Conservation (phyloP, 1,140 invertebrate species). For the Drosophila lacertosa region DNA sequence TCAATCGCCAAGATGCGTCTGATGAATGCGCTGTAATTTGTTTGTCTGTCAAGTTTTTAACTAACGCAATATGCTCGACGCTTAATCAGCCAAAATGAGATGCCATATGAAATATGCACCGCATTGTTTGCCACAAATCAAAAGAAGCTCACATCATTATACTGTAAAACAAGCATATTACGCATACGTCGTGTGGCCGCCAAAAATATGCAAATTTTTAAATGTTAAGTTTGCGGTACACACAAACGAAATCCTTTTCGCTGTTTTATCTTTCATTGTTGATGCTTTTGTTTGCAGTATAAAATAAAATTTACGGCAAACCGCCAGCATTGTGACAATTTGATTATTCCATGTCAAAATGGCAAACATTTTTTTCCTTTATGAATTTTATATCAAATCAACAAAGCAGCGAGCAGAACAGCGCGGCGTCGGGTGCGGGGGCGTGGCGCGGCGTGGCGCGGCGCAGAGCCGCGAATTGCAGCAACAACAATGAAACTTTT, state of each 20-base stretch:
- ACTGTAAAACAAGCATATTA: conserved; percentile 12
- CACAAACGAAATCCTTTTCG: conserved; percentile 33
- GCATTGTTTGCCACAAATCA: neutral
- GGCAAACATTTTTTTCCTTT: conserved; percentile 55
- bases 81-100: conserved; percentile 19
- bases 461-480: conserved; percentile 5
- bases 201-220: conserved; percentile 55
- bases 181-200: conserved; percentile 29
- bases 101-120: conserved; percentile 3
- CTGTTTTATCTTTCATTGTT: neutral
- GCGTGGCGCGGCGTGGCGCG: neutral
- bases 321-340: conserved; percentile 60
- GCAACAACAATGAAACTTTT: conserved; percentile 34
- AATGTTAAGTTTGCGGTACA: conserved; percentile 51
- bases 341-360: conserved; percentile 78
- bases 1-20: conserved; percentile 46
- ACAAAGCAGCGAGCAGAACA: conserved; percentile 44
- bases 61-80: conserved; percentile 1
- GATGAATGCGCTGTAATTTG: conserved; percentile 47
- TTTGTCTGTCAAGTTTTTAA: conserved; percentile 37
- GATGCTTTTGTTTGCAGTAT: neutral
- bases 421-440: neutral
- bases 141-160: conserved; percentile 1
- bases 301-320: conserved; percentile 40
- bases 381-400: conserved; percentile 74